Evolutionary conservation across 2,797 vertebrate species (phyloP), one percentile per base, ranked within the genome.

Genomic region (Melanogrammus aeglefinus): DNA sequence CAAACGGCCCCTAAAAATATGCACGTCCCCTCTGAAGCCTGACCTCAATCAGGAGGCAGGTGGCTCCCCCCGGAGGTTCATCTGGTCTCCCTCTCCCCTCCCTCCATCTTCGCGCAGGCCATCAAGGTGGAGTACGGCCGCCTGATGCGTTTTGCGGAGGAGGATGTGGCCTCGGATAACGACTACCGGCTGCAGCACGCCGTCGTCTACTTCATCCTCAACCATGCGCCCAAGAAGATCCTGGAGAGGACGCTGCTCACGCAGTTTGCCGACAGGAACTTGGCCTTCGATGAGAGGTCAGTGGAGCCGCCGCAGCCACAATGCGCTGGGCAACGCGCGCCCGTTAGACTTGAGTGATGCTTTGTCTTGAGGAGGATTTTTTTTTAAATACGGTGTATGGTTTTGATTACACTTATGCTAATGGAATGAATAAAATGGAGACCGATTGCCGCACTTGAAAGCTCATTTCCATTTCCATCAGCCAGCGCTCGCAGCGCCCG

Each of bases 271-370:
- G 96, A 98, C 93, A 95, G 96, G 84, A 99, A 98, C 93, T 94
- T 99, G 84, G 96, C 96, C 85, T 99, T 98, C 83, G 97, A 99
- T 87, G 97, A 99, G 90, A 94, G 97, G 98, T 99, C 94, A 77
- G 79, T 72, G 0, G 16, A 16, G 73, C 36, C 8, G 18, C 24
- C 41, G 3, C 10, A 33, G n/a, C 18, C 66, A 24, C 29, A 70
- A 3, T 70, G 27, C 24, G n/a, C 27, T 27, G 4, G 33, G 12
- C 27, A 16, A 33, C 12, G 69, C 31, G 27, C 6, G 3, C 57
- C 0, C 4, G 24, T 24, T 27, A 18, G 47, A 47, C 16, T 5
- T 21, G 47, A 57, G 57, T 7, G 57, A 63, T 21, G 21, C 21
- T 24, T 6, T 24, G 57, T 63, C 57, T 63, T 63, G 6, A 24